These are phyloP conservation scores for Sebastes fasciatus DNA, from an alignment of 2,113 vertebrate species.

Conservation along the genomic window DNA sequence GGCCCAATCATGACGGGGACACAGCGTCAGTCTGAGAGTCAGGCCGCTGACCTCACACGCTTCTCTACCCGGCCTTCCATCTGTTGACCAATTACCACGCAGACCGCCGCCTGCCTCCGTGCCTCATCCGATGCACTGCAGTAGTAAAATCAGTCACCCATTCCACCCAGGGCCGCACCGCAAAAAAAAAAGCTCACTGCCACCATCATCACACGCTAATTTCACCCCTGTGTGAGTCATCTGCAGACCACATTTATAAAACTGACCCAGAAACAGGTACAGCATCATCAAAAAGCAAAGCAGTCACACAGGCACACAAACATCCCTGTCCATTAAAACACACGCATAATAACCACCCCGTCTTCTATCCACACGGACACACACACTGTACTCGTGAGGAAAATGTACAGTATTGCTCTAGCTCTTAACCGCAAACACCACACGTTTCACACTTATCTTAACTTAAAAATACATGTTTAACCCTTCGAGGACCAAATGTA, in stretches of 20 bases:
- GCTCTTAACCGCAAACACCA: background rate
- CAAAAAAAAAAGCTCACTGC: slow-evolving; percentile 33
- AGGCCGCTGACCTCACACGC: slow-evolving; percentile 51
- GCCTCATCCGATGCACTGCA: slow-evolving; percentile 39
- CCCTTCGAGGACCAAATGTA: background rate
- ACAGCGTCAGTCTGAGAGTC: slow-evolving; percentile 29
- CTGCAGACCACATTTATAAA: slow-evolving; percentile 48
- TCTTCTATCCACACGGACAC: background rate
- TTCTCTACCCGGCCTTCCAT: slow-evolving; percentile 41
- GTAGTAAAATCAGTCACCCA: slow-evolving; percentile 65
- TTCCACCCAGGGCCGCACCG: slow-evolving; percentile 41
- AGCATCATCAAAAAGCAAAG: slow-evolving; percentile 24
- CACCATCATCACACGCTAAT: slow-evolving; percentile 38
- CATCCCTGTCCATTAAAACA: slow-evolving; percentile 1
- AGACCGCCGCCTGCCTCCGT: slow-evolving; percentile 29
- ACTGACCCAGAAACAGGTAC: slow-evolving; percentile 62
- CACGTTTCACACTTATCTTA: background rate
- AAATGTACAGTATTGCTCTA: background rate
- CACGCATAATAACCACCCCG: background rate
- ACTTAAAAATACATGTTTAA: background rate
- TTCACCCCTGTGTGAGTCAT: slow-evolving; percentile 55
- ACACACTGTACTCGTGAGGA: background rate
- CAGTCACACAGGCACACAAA: slow-evolving; percentile 5
- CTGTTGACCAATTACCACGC: slow-evolving; percentile 65
- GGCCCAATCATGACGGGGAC: slow-evolving; percentile 29